These are phyloP conservation scores for Carettochelys insculpta DNA, from an alignment of 2,113 vertebrate genomes.

Conservation along the genomic window DNA sequence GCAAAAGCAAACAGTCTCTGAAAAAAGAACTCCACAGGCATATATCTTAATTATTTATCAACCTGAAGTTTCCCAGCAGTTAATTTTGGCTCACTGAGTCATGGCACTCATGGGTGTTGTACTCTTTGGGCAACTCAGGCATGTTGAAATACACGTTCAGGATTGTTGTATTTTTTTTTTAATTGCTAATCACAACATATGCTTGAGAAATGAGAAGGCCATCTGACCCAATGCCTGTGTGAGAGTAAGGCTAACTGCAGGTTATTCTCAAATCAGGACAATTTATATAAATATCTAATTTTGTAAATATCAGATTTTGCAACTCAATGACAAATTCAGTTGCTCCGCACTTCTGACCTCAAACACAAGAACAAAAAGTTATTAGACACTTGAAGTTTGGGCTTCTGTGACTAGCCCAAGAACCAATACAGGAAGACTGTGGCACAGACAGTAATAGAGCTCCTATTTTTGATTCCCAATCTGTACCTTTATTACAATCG, in stretches of 20 bases:
- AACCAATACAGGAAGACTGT: background rate
- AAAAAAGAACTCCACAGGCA: background rate
- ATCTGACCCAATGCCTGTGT: background rate
- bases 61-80: background rate
- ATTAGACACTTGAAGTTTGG: background rate
- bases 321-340: background rate
- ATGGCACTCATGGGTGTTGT: background rate
- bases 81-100: background rate
- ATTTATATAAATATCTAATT: background rate
- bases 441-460: background rate
- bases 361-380: background rate
- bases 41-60: no score
- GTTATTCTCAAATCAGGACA: slow-evolving; percentile 3
- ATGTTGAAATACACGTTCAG: background rate
- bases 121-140: background rate
- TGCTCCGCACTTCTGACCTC: background rate
- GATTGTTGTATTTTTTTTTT: background rate
- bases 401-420: background rate
- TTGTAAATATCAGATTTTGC: background rate
- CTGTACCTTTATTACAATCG: background rate
- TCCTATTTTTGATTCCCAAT: background rate
- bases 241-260: slow-evolving; percentile 40
- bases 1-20: background rate
- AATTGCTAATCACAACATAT: background rate
- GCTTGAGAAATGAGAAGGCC: slow-evolving; percentile 39